Evolutionary conservation across 2,797 vertebrate genomes (phyloP).

Genomic region (Hoplostethus atlanticus): DNA sequence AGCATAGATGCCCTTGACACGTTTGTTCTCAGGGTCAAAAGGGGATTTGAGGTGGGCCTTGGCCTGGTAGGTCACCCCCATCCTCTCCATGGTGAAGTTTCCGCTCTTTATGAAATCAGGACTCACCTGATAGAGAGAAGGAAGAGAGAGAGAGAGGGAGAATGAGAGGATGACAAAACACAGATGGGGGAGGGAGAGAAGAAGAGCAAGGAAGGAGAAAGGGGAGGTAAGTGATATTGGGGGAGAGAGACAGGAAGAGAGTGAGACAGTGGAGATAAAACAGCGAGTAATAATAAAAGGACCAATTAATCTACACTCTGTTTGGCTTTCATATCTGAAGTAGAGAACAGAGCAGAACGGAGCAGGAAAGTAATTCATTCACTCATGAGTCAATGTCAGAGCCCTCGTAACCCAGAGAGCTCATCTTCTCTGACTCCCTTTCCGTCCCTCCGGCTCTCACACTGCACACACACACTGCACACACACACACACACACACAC

Average conservation of each 20-base stretch:
- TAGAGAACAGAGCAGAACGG: constrained; percentile 4
- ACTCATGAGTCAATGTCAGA: constrained; percentile 65
- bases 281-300: constrained; percentile 29
- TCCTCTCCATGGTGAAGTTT: constrained; percentile 92
- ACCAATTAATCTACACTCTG: constrained; percentile 30
- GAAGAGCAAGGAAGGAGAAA: not conserved
- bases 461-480: constrained; percentile 16
- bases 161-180: not conserved
- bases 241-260: not conserved
- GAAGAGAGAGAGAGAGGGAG: not conserved
- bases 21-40: constrained; percentile 94
- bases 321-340: constrained; percentile 36
- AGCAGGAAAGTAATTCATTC: constrained; percentile 49
- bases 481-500: constrained; percentile 2
- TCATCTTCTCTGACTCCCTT: constrained; percentile 50
- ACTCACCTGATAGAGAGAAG: constrained; percentile 82
- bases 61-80: constrained; percentile 90
- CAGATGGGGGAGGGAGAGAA: not conserved
- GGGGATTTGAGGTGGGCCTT: constrained; percentile 91
- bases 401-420: constrained; percentile 52
- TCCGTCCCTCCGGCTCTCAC: constrained; percentile 38
- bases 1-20: constrained; percentile 92
- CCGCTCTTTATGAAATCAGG: constrained; percentile 91
- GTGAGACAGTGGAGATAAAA: constrained; percentile 18
- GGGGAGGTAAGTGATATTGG: not conserved